Evolutionary conservation across 2,113 vertebrate genomes (phyloP).

Genomic region (Hypanus sabinus): DNA sequence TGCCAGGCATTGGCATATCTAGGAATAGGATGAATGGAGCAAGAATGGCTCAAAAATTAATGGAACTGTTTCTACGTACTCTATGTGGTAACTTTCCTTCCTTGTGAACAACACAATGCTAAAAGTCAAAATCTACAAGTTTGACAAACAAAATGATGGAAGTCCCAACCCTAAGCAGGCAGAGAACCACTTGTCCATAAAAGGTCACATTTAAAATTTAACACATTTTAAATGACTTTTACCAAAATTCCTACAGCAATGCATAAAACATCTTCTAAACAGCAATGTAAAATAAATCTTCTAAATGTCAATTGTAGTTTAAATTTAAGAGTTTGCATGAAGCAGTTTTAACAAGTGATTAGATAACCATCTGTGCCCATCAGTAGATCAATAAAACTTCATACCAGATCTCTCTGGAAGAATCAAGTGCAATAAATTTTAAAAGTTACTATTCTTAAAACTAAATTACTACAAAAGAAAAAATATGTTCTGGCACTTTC

Average conservation of each 20-base stretch:
- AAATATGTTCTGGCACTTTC: background rate
- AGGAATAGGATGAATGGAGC: background rate
- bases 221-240: background rate
- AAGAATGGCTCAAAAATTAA: background rate
- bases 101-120: background rate
- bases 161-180: background rate
- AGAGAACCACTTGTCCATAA: background rate
- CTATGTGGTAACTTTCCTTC: background rate
- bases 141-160: background rate
- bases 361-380: background rate
- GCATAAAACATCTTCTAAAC: background rate
- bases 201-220: background rate
- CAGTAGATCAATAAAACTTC: background rate
- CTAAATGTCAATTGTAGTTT: background rate
- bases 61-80: background rate
- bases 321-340: background rate
- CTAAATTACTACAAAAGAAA: background rate
- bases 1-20: background rate
- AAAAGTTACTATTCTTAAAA: background rate
- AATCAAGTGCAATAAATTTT: background rate
- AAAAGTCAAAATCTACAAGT: background rate
- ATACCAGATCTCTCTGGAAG: background rate
- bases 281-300: background rate
- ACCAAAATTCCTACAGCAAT: background rate
- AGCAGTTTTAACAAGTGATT: background rate